Evolutionary conservation across 2,888 invertebrate species (phyloP), one percentile per base, ranked within the genome.

Genomic region (Mythimna loreyi): DNA sequence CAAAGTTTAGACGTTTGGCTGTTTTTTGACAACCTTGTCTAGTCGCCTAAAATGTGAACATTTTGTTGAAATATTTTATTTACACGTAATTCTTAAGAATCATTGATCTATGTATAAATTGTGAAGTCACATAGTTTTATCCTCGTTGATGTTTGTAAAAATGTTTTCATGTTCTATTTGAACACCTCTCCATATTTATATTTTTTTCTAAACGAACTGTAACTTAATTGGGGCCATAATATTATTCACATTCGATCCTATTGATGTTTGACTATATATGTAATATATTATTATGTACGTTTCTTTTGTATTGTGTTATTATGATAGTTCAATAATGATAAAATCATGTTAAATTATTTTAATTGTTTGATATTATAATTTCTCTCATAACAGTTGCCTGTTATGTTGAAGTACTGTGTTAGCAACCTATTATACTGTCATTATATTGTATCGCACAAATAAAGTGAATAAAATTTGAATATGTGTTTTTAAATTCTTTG

Each of bases 1-100:
- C 94, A 95, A 95, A 94, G 94, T 93, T 88, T 89, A 88, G 90
- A 91, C 88, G 84, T 87, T 90, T 87, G 92, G 91, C 86, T 91
- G 92, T 93, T 93, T 90, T 87, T 90, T 87, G 85, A 89, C 89
- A 88, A 88, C 88, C 84, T 87, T 84, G 93, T 92, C 92, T 94
- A 94, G 93, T 94, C 92, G 90, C 90, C 89, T 90, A 85, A 89
- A 89, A 86, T 90, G 89, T 91, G 87, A 91, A 90, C 69, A 78
- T 87, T 86, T 83, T 86, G 83, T 87, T 86, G 78, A 89, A 85
- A 87, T 89, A 87, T 92, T 91, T 92, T 93, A 92, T 91, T 91
- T 90, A 86, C 87, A 84, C 61, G 80, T 84, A 70, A 75, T 69
- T 75, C 69, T 85, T 87, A 85, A 83, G 83, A 79, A 76, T 78